Conservation (phyloP, 1,140 invertebrate genomes). For the Cheumatopsyche charites region DNA sequence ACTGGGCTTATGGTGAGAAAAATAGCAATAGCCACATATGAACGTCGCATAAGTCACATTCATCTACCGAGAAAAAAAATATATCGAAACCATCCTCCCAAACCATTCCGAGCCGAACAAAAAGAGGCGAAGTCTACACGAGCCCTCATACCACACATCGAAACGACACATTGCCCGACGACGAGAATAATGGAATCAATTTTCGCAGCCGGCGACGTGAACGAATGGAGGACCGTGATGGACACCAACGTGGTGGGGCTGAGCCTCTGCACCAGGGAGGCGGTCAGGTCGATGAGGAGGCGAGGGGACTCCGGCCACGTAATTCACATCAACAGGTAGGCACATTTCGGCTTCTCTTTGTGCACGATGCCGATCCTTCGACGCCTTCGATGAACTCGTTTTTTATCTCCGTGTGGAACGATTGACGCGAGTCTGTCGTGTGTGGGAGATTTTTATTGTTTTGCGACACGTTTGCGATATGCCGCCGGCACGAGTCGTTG, state of each 20-base stretch:
- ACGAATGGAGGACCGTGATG: constrained; percentile 54
- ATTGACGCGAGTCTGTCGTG: too few species aligned
- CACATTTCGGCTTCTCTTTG: constrained; percentile 3
- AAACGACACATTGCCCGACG: background rate
- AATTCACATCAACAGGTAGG: constrained; percentile 62
- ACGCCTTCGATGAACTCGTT: background rate
- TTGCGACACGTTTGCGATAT: too few species aligned
- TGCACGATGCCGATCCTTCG: too few species aligned
- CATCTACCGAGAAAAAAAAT: too few species aligned
- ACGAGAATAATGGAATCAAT: constrained; percentile 12
- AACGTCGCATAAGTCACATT: too few species aligned
- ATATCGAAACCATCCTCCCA: too few species aligned
- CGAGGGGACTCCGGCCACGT: constrained; percentile 61
- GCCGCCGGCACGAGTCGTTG: too few species aligned
- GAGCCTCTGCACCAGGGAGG: constrained; percentile 63
- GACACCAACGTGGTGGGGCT: constrained; percentile 66
- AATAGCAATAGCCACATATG: too few species aligned
- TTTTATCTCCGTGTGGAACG: background rate
- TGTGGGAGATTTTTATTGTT: too few species aligned
- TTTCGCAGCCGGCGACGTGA: constrained; percentile 48
- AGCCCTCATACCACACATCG: too few species aligned
- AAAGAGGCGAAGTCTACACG: background rate
- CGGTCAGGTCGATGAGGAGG: constrained; percentile 63
- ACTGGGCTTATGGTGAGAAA: too few species aligned
- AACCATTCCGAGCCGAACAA: background rate